These are phyloP conservation scores for Polydrusus tereticollis DNA, from an alignment of 2,888 invertebrate genomes.

Conservation along the genomic window DNA sequence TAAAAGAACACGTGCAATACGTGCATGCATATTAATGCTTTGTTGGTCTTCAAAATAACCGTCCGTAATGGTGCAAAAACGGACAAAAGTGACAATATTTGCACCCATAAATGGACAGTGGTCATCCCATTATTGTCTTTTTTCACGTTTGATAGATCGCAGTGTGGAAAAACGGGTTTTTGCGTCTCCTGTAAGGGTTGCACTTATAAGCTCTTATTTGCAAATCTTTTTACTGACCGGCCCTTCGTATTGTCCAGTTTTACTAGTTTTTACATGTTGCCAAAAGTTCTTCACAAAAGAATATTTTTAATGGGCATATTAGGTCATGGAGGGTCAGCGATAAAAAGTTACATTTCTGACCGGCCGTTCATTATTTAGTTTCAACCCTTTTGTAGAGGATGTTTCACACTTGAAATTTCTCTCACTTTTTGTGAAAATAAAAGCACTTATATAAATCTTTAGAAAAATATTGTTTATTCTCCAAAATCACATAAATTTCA, in stretches of 20 bases:
- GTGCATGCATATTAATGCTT: conserved; percentile 34
- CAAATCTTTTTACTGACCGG: conserved; percentile 38
- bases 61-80: conserved; percentile 38
- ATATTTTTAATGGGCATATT: conserved; percentile 5
- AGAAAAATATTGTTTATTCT: conserved; percentile 28
- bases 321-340: conserved; percentile 10
- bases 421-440: not conserved
- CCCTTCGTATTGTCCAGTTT: conserved; percentile 44
- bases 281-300: conserved; percentile 44
- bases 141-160: conserved; percentile 52
- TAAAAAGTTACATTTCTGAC: conserved; percentile 6
- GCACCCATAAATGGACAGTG: conserved; percentile 43
- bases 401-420: too few relatives aligned
- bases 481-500: conserved; percentile 56
- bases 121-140: conserved; percentile 47
- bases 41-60: conserved; percentile 29
- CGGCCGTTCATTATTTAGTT: conserved; percentile 1
- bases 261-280: conserved; percentile 47
- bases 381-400: not conserved
- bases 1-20: conserved; percentile 48
- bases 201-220: conserved; percentile 43
- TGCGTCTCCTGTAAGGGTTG: conserved; percentile 47
- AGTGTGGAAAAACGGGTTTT: conserved; percentile 55
- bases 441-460: not conserved
- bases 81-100: conserved; percentile 28